Evolutionary conservation across 2,113 vertebrate species (phyloP), one percentile per base, ranked within the genome.

Genomic region (Ivindomyrus marchei): DNA sequence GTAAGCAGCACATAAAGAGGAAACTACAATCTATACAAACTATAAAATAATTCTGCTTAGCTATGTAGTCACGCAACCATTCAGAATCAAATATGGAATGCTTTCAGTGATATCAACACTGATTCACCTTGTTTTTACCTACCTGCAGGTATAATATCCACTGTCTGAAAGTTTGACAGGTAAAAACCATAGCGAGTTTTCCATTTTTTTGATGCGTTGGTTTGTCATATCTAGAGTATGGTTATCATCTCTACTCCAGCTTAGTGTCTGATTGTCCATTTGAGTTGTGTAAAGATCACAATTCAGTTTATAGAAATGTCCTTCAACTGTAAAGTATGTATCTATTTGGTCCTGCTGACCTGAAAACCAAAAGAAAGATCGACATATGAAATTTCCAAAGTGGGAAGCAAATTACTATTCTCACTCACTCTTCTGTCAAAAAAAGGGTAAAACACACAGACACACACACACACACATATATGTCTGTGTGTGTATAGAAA

Each of bases 111-210:
- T 9, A 8, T 42, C 3, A 83, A 9, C 36, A 83, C 1, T 21
- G 77, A 39, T n/a, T 45, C 7, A 7, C 24, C 42, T 85, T 21
- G 21, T 46, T 46, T 85, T n/a, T 52, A 89, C 88, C 27, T 89
- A 45, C 46, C 39, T 80, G 62, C 88, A 89, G 15, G 46, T 89
- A 47, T 89, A 89, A 49, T 10, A 19, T 89, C 88, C 88, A 80
- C 88, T 89, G 47, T 89, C 88, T 39, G 88, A 89, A 49, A 50
- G 66, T 77, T 89, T 17, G 11, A 52, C 88, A 80, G 88, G 88
- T 21, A 89, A 80, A 83, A 89, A 89, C 88, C 45, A 52, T 17
- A 89, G 47, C 6, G 46, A 89, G 70, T 45, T n/a, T 8, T 89
- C 45, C 46, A 19, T 21, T 19, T 47, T 50, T 42, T 27, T 52